Evolutionary conservation across 2,797 vertebrate genomes (phyloP).

Genomic region (Valencia hispanica): DNA sequence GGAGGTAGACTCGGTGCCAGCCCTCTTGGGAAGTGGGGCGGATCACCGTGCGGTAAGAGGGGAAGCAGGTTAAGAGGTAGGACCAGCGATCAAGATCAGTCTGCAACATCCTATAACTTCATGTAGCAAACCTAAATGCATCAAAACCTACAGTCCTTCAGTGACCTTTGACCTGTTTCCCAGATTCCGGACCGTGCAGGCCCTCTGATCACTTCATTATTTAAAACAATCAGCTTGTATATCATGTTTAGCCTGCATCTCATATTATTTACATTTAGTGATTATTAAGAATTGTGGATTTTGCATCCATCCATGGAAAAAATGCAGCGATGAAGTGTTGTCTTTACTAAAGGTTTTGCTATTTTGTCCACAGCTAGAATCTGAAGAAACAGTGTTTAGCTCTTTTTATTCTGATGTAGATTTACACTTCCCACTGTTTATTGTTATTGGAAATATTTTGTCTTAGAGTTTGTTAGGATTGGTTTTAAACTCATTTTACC

Average conservation of each 20-base stretch:
- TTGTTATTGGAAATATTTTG: not conserved
- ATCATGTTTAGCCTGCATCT: not conserved
- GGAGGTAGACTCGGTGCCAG: slow-evolving; percentile 17
- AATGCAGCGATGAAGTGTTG: not conserved
- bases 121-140: slow-evolving; percentile 35
- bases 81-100: slow-evolving; percentile 56
- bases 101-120: slow-evolving; percentile 32
- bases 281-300: not conserved
- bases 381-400: not conserved
- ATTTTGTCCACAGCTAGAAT: not conserved
- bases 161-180: slow-evolving; percentile 37
- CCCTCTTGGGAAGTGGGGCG: slow-evolving; percentile 58
- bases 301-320: not conserved
- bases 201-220: slow-evolving; percentile 25
- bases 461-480: not conserved
- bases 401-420: not conserved
- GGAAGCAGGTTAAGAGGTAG: slow-evolving; percentile 67
- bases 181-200: slow-evolving; percentile 22
- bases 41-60: slow-evolving; percentile 51
- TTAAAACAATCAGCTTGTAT: not conserved
- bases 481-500: not conserved
- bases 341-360: not conserved
- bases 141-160: not conserved
- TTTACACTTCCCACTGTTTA: not conserved
- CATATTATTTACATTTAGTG: not conserved